Percentiles rank a stretch among this genome's conserved stretches.
These are phyloP conservation scores for Eristalis arbustorum DNA, from an alignment of 2,888 invertebrate species.

Conservation along the genomic window DNA sequence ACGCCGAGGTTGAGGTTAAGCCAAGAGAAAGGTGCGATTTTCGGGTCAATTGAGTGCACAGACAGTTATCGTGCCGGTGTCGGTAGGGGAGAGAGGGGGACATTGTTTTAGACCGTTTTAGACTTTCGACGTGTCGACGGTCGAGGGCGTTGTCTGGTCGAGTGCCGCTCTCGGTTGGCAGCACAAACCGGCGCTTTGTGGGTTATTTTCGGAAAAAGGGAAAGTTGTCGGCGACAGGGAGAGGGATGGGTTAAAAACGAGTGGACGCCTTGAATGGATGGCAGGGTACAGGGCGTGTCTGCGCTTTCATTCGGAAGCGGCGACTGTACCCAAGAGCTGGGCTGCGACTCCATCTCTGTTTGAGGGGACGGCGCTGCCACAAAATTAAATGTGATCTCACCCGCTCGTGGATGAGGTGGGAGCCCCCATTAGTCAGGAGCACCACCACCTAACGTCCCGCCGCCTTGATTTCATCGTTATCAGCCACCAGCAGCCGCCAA, in stretches of 20 bases:
- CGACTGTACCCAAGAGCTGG: not conserved
- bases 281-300: not conserved
- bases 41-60: constrained; percentile 69
- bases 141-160: constrained; percentile 19
- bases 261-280: not conserved
- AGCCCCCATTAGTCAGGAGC: not conserved
- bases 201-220: not conserved
- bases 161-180: not conserved
- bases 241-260: not conserved
- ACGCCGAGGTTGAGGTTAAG: constrained; percentile 64
- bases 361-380: too few relatives aligned
- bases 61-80: constrained; percentile 39
- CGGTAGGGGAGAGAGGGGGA: too few relatives aligned
- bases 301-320: not conserved
- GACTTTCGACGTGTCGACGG: not conserved
- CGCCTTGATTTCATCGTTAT: too few relatives aligned
- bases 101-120: constrained; percentile 34
- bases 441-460: not conserved
- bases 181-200: not conserved
- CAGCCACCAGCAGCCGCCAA: not conserved
- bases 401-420: not conserved
- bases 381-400: too few relatives aligned
- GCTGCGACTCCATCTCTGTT: too few relatives aligned
- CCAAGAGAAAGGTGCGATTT: constrained; percentile 67
- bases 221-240: too few relatives aligned